phyloP scores from a whole-genome alignment of 2,888 invertebrate genomes.

The Hirtodrosophila histrioides region DNA sequence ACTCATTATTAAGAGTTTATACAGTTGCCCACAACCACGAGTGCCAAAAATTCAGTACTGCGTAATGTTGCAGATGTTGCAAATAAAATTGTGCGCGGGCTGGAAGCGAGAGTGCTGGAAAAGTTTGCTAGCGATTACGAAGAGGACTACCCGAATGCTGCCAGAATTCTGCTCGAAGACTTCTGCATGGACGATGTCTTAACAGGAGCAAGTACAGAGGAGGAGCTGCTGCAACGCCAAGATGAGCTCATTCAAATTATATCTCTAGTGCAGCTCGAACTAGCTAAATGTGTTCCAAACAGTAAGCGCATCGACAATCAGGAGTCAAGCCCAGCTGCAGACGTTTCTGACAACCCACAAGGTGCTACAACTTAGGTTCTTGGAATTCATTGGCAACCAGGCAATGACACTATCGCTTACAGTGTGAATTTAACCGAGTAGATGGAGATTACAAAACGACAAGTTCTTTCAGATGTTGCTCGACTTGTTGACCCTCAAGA shows the following conservation, averaged over 20 bases:
- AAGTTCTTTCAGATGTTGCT: too few species aligned
- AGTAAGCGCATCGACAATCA: not conserved
- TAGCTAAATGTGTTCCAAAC: not conserved
- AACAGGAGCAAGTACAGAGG: not conserved
- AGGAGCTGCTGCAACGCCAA: not conserved
- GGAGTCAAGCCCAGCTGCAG: not conserved
- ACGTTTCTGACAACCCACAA: not conserved
- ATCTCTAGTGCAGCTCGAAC: not conserved
- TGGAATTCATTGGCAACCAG: constrained; percentile 11
- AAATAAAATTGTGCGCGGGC: not conserved
- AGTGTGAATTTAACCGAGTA: not conserved
- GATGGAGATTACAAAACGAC: too few species aligned
- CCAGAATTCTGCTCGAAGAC: not conserved
- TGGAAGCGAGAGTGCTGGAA: too few species aligned
- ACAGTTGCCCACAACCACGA: not conserved
- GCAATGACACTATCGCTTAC: not conserved
- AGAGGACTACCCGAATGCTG: not conserved
- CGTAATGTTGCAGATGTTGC: not conserved
- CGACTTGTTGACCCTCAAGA: too few species aligned
- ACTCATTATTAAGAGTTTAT: not conserved
- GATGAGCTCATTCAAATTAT: not conserved
- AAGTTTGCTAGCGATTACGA: not conserved
- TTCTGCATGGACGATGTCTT: constrained; percentile 3
- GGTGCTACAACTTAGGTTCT: not conserved
- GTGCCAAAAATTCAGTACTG: not conserved